A percentile compares a stretch with the other conserved stretches of the same genome.
Evolutionary conservation across 2,888 invertebrate species (phyloP).

Genomic region (Nudaria mundana): DNA sequence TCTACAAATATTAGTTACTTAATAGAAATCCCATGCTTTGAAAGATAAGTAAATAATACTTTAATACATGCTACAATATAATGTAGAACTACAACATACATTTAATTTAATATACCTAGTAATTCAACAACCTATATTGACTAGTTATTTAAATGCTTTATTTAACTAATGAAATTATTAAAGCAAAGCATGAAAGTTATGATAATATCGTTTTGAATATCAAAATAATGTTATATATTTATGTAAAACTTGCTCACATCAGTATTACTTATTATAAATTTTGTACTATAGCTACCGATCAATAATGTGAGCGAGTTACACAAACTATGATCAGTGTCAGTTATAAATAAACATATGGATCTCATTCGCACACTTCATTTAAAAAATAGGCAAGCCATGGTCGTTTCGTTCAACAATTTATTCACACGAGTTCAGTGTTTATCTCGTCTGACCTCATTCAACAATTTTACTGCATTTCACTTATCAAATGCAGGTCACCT

Average conservation of each 20-base stretch:
- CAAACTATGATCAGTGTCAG: slow-evolving; percentile 11
- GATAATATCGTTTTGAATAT: slow-evolving; percentile 31
- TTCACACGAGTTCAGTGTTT: slow-evolving; percentile 13
- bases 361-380: slow-evolving; percentile 35
- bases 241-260: slow-evolving; percentile 49
- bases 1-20: too few species aligned
- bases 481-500: slow-evolving; percentile 21
- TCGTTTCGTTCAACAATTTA: slow-evolving; percentile 20
- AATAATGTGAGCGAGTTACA: slow-evolving; percentile 41
- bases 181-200: slow-evolving; percentile 57
- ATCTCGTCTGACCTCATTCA: slow-evolving; percentile 12
- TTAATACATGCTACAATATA: slow-evolving; percentile 36
- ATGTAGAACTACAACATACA: slow-evolving; percentile 21
- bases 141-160: slow-evolving; percentile 34
- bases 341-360: slow-evolving; percentile 38
- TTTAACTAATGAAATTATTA: slow-evolving; percentile 38
- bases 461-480: slow-evolving; percentile 21
- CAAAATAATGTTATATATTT: slow-evolving; percentile 26
- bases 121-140: slow-evolving; percentile 28
- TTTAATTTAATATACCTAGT: slow-evolving; percentile 26
- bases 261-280: slow-evolving; percentile 27
- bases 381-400: slow-evolving; percentile 21
- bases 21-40: slow-evolving; percentile 22
- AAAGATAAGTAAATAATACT: slow-evolving; percentile 12
- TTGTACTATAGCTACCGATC: slow-evolving; percentile 40